Evolutionary conservation across 2,888 invertebrate genomes (phyloP).

Genomic region (Saturnia japonica): DNA sequence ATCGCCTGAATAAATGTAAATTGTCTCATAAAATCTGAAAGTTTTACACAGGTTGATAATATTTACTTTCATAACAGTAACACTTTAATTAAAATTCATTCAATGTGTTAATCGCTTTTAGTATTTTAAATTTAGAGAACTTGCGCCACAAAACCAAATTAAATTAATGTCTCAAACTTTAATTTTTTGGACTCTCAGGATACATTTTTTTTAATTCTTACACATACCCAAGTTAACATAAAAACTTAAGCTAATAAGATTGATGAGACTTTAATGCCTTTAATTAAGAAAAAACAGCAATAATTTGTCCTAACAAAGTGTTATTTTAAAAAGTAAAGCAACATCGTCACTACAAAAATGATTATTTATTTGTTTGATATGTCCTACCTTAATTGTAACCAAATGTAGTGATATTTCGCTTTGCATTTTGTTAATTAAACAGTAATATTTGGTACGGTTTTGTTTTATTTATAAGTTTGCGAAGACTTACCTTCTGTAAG

Average conservation of each 20-base stretch:
- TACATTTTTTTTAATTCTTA: neutral
- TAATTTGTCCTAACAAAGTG: neutral
- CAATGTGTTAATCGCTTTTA: no score
- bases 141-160: no score
- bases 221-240: neutral
- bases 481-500: neutral
- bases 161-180: no score
- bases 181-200: no score
- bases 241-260: neutral
- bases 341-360: neutral
- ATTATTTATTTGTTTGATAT: neutral
- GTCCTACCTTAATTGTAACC: neutral
- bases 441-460: conserved; percentile 27
- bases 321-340: neutral
- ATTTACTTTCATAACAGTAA: no score
- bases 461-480: conserved; percentile 22
- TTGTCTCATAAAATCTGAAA: no score
- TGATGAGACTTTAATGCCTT: neutral
- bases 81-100: no score
- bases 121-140: no score
- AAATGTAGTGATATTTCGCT: conserved; percentile 26
- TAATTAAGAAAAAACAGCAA: neutral
- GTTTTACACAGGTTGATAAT: no score
- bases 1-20: no score
- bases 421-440: conserved; percentile 47